Evolutionary conservation across 2,113 vertebrate genomes (phyloP).

Genomic region (Thryonomys swinderianus): DNA sequence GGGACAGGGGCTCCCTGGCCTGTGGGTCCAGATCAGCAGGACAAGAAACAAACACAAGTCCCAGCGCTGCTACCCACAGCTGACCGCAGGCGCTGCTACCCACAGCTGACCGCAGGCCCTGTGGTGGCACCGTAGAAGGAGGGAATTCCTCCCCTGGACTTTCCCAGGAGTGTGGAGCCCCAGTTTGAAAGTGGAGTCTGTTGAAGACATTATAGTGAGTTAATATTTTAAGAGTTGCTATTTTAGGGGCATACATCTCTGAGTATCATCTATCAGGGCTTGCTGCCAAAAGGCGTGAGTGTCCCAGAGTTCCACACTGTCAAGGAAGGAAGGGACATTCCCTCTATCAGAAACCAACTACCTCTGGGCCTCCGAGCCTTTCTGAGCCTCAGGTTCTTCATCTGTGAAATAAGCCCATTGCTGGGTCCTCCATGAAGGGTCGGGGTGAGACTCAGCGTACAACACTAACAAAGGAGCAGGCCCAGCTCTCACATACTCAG

Average conservation of each 20-base stretch:
- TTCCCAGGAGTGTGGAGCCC: not conserved
- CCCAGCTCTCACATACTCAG: not conserved
- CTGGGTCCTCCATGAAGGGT: not conserved
- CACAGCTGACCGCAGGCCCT: not conserved
- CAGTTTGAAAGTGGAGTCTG: not conserved
- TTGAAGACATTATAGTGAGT: not conserved
- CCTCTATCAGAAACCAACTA: not conserved
- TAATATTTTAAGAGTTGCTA: constrained; percentile 13
- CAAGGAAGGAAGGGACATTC: not conserved
- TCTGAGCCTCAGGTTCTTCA: not conserved
- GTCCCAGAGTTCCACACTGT: not conserved
- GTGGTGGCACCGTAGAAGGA: not conserved
- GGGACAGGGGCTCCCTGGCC: accelerated
- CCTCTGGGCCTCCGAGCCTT: not conserved
- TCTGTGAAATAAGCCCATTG: not conserved
- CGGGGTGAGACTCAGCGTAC: not conserved
- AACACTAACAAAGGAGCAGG: not conserved
- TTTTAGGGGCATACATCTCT: constrained; percentile 23
- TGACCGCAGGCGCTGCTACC: too few species aligned
- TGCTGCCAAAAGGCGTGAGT: not conserved
- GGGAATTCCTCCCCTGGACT: not conserved
- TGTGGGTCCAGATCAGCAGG: accelerated
- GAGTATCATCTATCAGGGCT: not conserved
- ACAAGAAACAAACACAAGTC: not conserved
- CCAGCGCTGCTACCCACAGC: not conserved